Evolutionary conservation across 2,888 invertebrate species (phyloP).

Genomic region (Troilus luridus): DNA sequence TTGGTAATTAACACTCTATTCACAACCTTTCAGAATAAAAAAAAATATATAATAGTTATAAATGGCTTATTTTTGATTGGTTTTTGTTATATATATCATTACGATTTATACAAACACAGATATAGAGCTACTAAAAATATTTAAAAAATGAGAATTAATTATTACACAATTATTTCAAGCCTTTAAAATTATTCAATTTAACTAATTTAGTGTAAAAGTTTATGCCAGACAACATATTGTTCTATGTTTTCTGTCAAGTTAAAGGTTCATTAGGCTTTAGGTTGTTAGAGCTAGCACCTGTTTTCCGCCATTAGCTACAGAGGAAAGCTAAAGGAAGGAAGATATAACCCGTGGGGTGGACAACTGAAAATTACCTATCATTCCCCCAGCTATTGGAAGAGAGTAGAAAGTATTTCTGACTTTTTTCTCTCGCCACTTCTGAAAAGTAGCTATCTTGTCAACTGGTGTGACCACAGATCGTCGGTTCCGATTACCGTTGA

Average conservation of each 20-base stretch:
- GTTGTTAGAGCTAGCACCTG: neutral
- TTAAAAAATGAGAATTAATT: no score
- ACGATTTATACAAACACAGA: no score
- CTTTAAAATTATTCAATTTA: neutral
- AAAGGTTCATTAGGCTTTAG: neutral
- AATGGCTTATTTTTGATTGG: no score
- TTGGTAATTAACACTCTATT: no score
- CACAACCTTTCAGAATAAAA: no score
- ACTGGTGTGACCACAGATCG: neutral
- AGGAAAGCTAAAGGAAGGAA: neutral
- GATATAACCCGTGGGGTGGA: conserved; percentile 1
- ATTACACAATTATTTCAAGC: no score
- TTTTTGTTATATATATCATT: no score
- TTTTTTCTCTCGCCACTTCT: neutral
- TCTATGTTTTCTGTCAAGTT: neutral
- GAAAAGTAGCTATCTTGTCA: conserved; percentile 13
- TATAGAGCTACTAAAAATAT: no score
- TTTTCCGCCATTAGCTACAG: conserved; percentile 18
- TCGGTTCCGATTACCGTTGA: neutral
- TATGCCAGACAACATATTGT: neutral
- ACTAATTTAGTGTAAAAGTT: neutral
- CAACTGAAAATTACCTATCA: conserved; percentile 26
- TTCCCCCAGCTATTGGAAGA: neutral
- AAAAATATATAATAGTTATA: no score
- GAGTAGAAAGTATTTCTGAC: conserved; percentile 40